Base-by-base conservation (phyloP, 2,113 vertebrate species). In the Ophiodon elongatus region DNA sequence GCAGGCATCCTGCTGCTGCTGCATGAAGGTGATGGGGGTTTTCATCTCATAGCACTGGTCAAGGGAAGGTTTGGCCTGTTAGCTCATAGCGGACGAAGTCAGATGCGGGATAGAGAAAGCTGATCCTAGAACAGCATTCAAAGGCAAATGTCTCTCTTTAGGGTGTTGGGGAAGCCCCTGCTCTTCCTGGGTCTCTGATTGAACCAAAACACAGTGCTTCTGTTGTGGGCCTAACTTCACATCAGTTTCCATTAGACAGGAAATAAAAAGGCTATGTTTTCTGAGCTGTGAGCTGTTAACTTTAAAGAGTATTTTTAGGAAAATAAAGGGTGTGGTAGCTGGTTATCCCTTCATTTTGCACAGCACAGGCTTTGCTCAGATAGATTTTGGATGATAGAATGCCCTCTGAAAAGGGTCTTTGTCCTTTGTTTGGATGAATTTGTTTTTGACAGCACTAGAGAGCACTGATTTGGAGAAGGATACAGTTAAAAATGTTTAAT, bases 351-450 rank as follows among this genome's bases (percentile, higher is more conserved):
- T 52, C 66, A 17, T 47, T 86, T 84, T 78, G 82, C 75, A 81
- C 17, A 31, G 71, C 78, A 73, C 83, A 77, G 70, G 62, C 69
- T 77, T 52, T 65, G 50, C 52, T 76, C 56, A 33, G 80, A 88
- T 89, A 88, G 90, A 79, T 81, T 65, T 90, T 92, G 89, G 90
- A 92, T 23, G 39, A 17, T 52, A 25, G 68, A 41, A 64, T 59
- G 11, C 39, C 29, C 85, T 85, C 82, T 89, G 89, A 89, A 89
- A 84, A 75, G 63, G 67, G 82, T 85, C 81, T 79, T 83, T 73
- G 29, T 35, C 47, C 27, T 87, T 88, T 91, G 89, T 90, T 91
- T 83, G 83, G 62, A 88, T 73, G 75, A 83, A 86, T 52, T 73
- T 85, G 80, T 91, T 79, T 88, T 71, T 68, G 68, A 79, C 65